Percentiles rank a stretch among this genome's conserved stretches.
These are phyloP conservation scores for Hemithea aestivaria DNA, from an alignment of 2,888 invertebrate species.

Conservation along the genomic window DNA sequence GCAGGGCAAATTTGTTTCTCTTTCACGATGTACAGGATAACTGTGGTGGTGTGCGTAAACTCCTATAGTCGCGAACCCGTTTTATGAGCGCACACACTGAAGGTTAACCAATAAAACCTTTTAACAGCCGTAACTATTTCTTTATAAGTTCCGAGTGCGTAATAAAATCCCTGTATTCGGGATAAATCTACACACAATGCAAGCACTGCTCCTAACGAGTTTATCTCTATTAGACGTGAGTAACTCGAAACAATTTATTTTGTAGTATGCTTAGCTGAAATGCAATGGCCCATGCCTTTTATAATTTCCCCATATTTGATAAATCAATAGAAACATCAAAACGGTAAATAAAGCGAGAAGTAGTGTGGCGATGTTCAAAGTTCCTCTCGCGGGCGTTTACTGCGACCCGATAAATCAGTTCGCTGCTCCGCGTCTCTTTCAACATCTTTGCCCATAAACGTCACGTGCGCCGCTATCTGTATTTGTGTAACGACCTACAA, in stretches of 20 bases:
- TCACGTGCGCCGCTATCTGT: conserved; percentile 63
- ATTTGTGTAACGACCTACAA: conserved; percentile 59
- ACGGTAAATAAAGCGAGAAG: conserved; percentile 59
- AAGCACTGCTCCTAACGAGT: conserved; percentile 33
- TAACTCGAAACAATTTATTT: too few species aligned
- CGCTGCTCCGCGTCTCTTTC: conserved; percentile 55
- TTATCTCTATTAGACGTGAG: too few species aligned
- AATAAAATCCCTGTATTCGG: conserved; percentile 74
- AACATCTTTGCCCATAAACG: conserved; percentile 64
- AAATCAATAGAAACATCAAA: conserved; percentile 68
- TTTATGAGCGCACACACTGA: conserved; percentile 75
- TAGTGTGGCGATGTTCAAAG: conserved; percentile 54
- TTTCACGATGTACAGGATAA: conserved; percentile 73
- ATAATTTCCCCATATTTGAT: too few species aligned
- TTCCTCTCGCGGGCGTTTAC: conserved; percentile 58
- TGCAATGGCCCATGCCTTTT: too few species aligned
- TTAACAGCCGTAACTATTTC: conserved; percentile 78
- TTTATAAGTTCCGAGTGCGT: conserved; percentile 77
- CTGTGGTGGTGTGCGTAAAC: conserved; percentile 65
- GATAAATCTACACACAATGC: conserved; percentile 66
- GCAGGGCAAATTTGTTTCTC: conserved; percentile 74
- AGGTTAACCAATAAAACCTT: conserved; percentile 79
- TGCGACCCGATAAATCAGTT: conserved; percentile 62
- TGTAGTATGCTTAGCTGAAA: too few species aligned
- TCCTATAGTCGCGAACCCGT: conserved; percentile 75